Percentiles rank a stretch among this genome's conserved stretches.
phyloP scores from a whole-genome alignment of 1,140 invertebrate genomes.

The Drosophila kohkoa region DNA sequence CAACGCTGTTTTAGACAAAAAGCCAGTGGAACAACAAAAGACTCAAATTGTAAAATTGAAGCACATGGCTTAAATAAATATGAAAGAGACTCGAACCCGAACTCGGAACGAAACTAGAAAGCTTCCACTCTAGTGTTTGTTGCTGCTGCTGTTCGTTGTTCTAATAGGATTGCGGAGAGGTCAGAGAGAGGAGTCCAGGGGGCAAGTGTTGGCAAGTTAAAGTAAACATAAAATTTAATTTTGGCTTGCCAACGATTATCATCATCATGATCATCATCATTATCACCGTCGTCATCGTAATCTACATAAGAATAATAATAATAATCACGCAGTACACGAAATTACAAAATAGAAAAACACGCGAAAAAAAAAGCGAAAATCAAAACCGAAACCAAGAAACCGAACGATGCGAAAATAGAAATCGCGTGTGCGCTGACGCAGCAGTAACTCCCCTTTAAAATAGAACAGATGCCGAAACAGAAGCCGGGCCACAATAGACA shows the following conservation, averaged over 20 bases:
- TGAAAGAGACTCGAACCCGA: conserved; percentile 1
- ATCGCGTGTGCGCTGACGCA: conserved; percentile 74
- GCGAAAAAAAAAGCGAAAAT: conserved; percentile 33
- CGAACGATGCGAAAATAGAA: conserved; percentile 41
- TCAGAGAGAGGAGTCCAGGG: background rate
- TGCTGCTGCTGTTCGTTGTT: background rate
- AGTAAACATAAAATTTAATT: conserved; percentile 69
- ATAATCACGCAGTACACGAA: conserved; percentile 50
- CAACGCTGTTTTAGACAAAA: conserved; percentile 53
- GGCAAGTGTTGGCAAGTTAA: conserved; percentile 20
- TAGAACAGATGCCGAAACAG: background rate
- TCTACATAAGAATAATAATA: conserved; percentile 51
- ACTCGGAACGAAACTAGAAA: conserved; percentile 12
- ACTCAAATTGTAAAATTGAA: conserved; percentile 52
- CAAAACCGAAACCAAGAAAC: conserved; percentile 31
- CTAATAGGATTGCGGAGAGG: background rate
- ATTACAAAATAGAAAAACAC: conserved; percentile 53
- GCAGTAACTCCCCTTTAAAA: conserved; percentile 58
- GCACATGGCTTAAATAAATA: conserved; percentile 74
- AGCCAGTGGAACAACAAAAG: conserved; percentile 55
- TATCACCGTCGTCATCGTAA: conserved; percentile 27
- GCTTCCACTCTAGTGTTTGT: conserved; percentile 6
- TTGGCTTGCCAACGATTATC: conserved; percentile 44
- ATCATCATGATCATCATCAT: conserved; percentile 5
- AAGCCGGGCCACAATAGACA: conserved; percentile 2